These are phyloP conservation scores for Bruchidius siliquastri DNA, from an alignment of 2,888 invertebrate genomes.

Conservation along the genomic window DNA sequence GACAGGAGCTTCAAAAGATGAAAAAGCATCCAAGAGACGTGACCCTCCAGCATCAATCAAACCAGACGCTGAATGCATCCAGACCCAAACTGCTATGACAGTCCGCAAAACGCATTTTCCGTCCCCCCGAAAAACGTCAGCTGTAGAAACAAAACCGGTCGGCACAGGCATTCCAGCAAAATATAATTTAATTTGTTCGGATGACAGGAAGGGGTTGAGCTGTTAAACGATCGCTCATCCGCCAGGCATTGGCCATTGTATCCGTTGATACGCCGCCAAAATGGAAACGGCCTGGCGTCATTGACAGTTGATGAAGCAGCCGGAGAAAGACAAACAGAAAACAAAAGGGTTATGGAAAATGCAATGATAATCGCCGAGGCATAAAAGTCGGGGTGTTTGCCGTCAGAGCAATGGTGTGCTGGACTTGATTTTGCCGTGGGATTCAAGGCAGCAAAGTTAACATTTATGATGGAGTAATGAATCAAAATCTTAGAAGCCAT, in stretches of 20 bases:
- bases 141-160: neutral
- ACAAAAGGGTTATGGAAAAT: neutral
- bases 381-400: neutral
- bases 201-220: neutral
- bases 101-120: neutral
- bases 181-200: neutral
- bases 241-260: neutral
- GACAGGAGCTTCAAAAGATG: too few relatives aligned
- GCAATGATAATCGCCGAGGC: neutral
- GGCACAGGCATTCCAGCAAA: neutral
- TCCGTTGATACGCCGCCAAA: neutral
- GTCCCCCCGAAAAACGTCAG: neutral
- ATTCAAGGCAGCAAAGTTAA: too few relatives aligned
- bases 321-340: neutral
- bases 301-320: neutral
- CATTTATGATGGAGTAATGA: too few relatives aligned
- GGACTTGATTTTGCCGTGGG: too few relatives aligned
- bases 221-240: neutral
- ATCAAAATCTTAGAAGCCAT: too few relatives aligned
- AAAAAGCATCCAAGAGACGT: too few relatives aligned
- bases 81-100: neutral
- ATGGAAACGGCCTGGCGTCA: neutral
- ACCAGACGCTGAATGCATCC: neutral
- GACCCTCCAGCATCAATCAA: too few relatives aligned
- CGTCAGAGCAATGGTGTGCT: too few relatives aligned